These are phyloP conservation scores for Halisarca cf. caerulea DNA, from an alignment of 37 sponge, comb jelly and placozoan genomes.

Conservation along the genomic window DNA sequence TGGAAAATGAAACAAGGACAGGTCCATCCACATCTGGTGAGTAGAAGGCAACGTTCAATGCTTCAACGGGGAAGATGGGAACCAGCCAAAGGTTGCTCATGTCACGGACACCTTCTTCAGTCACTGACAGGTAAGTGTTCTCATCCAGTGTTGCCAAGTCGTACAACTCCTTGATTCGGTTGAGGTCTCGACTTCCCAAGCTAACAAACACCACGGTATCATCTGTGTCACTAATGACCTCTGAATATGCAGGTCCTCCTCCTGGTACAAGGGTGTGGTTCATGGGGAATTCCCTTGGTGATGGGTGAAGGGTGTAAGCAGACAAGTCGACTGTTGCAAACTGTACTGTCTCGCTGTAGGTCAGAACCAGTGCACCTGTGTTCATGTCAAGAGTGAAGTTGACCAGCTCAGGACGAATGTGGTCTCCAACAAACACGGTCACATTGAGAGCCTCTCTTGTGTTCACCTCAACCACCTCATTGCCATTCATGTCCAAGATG, in stretches of 20 bases:
- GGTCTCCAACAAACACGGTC: conserved; percentile 52
- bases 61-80: conserved; percentile 35
- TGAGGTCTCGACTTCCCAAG: conserved; percentile 65
- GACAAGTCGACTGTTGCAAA: conserved; percentile 64
- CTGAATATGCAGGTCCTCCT: conserved; percentile 7
- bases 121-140: conserved; percentile 69
- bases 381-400: conserved; percentile 71
- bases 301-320: conserved; percentile 60
- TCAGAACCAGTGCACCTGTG: conserved; percentile 59
- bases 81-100: conserved; percentile 59
- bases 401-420: conserved; percentile 50
- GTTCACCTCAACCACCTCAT: conserved; percentile 52
- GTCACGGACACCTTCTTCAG: conserved; percentile 51
- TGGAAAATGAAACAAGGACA: conserved; percentile 48
- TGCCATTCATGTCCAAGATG: conserved; percentile 82
- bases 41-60: conserved; percentile 39
- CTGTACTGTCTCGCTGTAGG: conserved; percentile 86
- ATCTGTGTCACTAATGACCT: conserved; percentile 46
- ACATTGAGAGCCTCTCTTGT: conserved; percentile 55
- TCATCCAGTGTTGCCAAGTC: conserved; percentile 55
- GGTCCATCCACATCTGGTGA: conserved; percentile 57
- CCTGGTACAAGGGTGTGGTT: conserved; percentile 52
- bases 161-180: conserved; percentile 71
- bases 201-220: conserved; percentile 50
- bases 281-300: conserved; percentile 2